These are phyloP conservation scores for Sparidentex hasta DNA, from an alignment of 2,797 vertebrate species.

Conservation along the genomic window DNA sequence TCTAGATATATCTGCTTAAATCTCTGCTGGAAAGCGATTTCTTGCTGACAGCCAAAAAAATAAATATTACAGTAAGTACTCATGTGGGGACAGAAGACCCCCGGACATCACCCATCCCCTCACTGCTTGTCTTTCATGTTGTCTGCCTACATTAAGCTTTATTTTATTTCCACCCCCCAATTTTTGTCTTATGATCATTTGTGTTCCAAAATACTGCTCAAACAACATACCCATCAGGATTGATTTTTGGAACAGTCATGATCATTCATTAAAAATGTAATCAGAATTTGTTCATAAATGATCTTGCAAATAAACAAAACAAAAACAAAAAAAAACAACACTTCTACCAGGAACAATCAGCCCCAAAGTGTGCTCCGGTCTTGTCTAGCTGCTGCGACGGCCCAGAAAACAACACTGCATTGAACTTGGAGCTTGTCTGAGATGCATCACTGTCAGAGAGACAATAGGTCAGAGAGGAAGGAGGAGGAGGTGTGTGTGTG, in stretches of 20 bases:
- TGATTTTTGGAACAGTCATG: too few species aligned
- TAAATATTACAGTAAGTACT: neutral
- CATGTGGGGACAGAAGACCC: rapidly evolving
- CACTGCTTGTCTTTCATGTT: neutral
- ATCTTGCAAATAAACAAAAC: neutral
- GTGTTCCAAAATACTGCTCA: neutral
- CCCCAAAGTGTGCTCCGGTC: conserved; percentile 5
- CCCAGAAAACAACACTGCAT: neutral
- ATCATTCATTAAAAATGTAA: neutral
- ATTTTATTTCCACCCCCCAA: too few species aligned
- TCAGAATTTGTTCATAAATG: neutral
- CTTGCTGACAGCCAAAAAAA: neutral
- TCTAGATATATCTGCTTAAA: conserved; percentile 50
- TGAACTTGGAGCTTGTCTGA: conserved; percentile 54
- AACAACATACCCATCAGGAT: too few species aligned
- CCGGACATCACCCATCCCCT: neutral
- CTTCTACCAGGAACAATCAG: neutral
- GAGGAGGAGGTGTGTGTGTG: conserved; percentile 6
- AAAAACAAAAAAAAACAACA: too few species aligned
- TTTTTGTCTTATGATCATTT: neutral
- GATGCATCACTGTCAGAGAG: conserved; percentile 39
- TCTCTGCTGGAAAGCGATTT: conserved; percentile 39
- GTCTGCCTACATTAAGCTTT: neutral
- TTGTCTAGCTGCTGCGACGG: neutral
- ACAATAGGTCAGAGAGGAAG: conserved; percentile 49